phyloP scores from a whole-genome alignment of 2,113 vertebrate species.

The Syngnathoides biaculeatus region DNA sequence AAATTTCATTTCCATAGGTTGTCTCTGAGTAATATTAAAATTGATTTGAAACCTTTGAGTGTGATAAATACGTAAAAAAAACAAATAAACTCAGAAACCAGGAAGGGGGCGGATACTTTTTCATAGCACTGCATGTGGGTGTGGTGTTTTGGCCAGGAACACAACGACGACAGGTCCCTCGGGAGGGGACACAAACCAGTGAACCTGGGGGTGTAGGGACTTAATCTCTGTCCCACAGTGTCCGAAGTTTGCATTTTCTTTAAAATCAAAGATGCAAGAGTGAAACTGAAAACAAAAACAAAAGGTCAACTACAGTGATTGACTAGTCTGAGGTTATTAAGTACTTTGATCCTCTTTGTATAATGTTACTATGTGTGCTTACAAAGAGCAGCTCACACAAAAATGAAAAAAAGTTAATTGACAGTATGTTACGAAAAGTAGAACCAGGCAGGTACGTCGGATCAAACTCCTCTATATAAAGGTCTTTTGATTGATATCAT shows the following conservation, averaged over 20 bases:
- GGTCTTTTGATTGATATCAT: background rate
- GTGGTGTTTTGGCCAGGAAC: no score
- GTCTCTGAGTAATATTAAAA: no score
- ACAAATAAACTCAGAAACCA: no score
- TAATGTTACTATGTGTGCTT: conserved; percentile 48
- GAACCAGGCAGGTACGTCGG: conserved; percentile 59
- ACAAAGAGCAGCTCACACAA: conserved; percentile 46
- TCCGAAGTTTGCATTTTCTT: conserved; percentile 24
- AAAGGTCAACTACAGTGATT: conserved; percentile 66
- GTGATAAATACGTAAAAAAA: no score
- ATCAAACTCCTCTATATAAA: conserved; percentile 38
- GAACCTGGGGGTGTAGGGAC: no score
- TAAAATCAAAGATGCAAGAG: conserved; percentile 71
- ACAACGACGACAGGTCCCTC: no score
- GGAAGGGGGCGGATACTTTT: no score
- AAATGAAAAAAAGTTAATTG: conserved; percentile 58
- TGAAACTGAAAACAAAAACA: conserved; percentile 60
- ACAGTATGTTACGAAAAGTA: conserved; percentile 63
- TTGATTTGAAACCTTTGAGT: no score
- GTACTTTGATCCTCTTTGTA: conserved; percentile 65
- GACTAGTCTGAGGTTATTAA: conserved; percentile 58
- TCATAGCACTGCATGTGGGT: no score
- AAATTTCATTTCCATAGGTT: no score
- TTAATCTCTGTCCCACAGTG: no score
- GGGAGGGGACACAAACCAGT: no score